Conservation (phyloP, 2,888 invertebrate genomes). For the Invenusta paracnida region DNA sequence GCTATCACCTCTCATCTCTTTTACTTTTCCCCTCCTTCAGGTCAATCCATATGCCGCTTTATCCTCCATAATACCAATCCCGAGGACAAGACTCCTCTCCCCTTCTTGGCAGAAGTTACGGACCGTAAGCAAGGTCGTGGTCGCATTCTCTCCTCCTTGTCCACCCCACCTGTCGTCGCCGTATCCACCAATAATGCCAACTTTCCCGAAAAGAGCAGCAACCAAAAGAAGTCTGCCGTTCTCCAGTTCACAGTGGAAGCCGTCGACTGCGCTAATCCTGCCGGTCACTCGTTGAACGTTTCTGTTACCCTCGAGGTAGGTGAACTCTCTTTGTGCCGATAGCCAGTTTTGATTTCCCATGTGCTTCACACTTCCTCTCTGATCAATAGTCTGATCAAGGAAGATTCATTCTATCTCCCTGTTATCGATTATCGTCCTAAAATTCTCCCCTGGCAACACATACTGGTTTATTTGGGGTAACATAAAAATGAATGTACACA, state of each 20-base stretch:
- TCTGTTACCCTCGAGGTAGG: neutral
- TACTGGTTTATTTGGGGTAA: too few species aligned
- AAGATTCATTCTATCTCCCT: too few species aligned
- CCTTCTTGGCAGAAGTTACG: neutral
- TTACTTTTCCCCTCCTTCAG: neutral
- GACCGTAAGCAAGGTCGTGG: neutral
- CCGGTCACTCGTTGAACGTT: neutral
- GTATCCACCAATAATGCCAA: neutral
- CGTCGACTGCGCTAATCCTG: neutral
- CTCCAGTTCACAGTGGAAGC: neutral
- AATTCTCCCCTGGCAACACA: too few species aligned
- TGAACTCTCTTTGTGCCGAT: neutral
- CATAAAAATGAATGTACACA: too few species aligned
- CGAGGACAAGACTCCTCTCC: neutral
- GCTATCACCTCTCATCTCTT: too few species aligned
- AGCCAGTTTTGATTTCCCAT: neutral
- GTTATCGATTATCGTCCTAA: too few species aligned
- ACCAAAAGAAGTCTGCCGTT: too few species aligned
- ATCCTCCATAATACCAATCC: neutral
- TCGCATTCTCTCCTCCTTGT: neutral
- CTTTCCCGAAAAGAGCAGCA: too few species aligned
- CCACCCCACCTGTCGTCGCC: neutral
- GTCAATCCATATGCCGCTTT: neutral
- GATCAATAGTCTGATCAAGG: too few species aligned
- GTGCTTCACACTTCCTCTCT: too few species aligned